phyloP scores from a whole-genome alignment of 1,140 invertebrate genomes.

The Drosophila arawakana region DNA sequence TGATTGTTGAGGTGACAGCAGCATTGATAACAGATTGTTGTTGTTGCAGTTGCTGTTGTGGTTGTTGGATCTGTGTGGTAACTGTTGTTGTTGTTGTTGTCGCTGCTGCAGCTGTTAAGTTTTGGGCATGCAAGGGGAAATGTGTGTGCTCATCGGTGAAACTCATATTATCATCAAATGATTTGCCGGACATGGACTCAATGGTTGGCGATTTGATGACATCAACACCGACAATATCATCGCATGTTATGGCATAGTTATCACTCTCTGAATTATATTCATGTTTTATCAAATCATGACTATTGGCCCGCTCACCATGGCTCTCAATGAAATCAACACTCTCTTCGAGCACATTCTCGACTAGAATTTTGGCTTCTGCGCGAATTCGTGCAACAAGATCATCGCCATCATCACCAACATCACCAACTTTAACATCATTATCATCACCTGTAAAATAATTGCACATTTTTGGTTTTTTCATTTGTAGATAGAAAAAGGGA shows the following conservation, averaged over 20 bases:
- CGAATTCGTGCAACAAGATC: slow-evolving; percentile 72
- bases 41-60: slow-evolving; percentile 41
- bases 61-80: slow-evolving; percentile 64
- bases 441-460: slow-evolving; percentile 79
- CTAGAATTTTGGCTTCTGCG: slow-evolving; percentile 79
- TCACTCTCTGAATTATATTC: slow-evolving; percentile 84
- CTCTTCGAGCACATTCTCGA: slow-evolving; percentile 82
- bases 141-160: slow-evolving; percentile 78
- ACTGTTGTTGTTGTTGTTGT: slow-evolving; percentile 36
- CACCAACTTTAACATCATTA: slow-evolving; percentile 75
- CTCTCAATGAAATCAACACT: slow-evolving; percentile 78
- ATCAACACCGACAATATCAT: slow-evolving; percentile 82
- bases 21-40: slow-evolving; percentile 44
- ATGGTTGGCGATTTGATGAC: slow-evolving; percentile 84
- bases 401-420: slow-evolving; percentile 62
- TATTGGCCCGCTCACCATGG: slow-evolving; percentile 71
- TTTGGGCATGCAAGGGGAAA: slow-evolving; percentile 72
- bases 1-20: slow-evolving; percentile 44
- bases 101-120: slow-evolving; percentile 33
- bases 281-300: slow-evolving; percentile 60
- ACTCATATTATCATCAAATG: slow-evolving; percentile 84
- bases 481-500: slow-evolving; percentile 72
- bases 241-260: slow-evolving; percentile 84
- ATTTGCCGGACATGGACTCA: slow-evolving; percentile 84
- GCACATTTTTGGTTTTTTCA: slow-evolving; percentile 58